These are phyloP conservation scores for Tichodroma muraria DNA, from an alignment of 2,113 vertebrate species.

Conservation along the genomic window DNA sequence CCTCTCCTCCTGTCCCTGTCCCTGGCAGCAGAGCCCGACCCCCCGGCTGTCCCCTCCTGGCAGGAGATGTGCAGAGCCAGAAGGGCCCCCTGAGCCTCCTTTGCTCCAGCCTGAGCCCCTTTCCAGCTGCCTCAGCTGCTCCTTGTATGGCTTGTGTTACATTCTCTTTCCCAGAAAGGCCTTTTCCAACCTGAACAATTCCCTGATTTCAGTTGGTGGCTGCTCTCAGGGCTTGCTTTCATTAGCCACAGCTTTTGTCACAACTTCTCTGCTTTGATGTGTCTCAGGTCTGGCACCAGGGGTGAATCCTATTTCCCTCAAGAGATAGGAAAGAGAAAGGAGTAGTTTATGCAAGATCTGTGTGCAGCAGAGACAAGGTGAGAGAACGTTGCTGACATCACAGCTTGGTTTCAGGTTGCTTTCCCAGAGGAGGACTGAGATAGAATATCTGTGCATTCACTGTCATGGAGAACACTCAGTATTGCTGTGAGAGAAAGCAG, in stretches of 20 bases:
- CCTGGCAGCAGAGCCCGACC: neutral
- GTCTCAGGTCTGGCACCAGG: neutral
- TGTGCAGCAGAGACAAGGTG: neutral
- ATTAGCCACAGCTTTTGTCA: neutral
- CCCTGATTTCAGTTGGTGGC: neutral
- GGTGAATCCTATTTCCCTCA: neutral
- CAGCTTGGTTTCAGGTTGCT: neutral
- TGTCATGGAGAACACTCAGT: neutral
- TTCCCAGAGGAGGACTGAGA: neutral
- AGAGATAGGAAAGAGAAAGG: neutral
- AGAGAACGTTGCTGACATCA: neutral
- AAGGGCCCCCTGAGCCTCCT: neutral
- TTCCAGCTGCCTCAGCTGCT: neutral
- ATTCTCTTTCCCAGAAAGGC: neutral
- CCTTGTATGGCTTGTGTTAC: neutral
- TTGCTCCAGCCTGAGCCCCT: neutral
- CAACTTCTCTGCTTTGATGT: neutral
- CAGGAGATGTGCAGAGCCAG: neutral
- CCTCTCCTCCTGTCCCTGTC: neutral
- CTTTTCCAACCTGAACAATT: neutral
- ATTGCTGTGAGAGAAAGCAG: neutral
- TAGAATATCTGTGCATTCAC: neutral
- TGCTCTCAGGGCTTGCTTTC: neutral
- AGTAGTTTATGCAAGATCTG: neutral
- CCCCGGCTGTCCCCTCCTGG: neutral